These are phyloP conservation scores for Stictocephala bisonia DNA, from an alignment of 2,888 invertebrate species.

Conservation along the genomic window DNA sequence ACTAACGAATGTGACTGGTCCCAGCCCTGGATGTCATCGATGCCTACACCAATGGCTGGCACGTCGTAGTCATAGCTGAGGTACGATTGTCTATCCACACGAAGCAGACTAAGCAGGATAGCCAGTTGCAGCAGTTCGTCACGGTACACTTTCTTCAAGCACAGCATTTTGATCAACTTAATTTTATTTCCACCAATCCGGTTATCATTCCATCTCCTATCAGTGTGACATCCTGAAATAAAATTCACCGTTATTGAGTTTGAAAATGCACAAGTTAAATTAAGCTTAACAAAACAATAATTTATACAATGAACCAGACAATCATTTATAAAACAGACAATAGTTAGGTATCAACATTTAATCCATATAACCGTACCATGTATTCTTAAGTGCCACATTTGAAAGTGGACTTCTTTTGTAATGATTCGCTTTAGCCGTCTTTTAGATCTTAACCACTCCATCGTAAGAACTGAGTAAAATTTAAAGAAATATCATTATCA, in stretches of 20 bases:
- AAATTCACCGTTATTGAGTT: not conserved
- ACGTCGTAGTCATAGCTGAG: slow-evolving; percentile 65
- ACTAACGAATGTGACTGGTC: slow-evolving; percentile 72
- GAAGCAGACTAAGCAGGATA: slow-evolving; percentile 81
- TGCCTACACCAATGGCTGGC: slow-evolving; percentile 65
- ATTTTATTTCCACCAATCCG: slow-evolving; percentile 23
- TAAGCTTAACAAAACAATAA: too few species aligned
- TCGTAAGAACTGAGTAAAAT: too few species aligned
- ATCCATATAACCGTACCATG: slow-evolving; percentile 10
- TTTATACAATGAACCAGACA: not conserved
- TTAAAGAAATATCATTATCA: too few species aligned
- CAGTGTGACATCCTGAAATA: slow-evolving; percentile 25
- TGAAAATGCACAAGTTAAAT: too few species aligned
- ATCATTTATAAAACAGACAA: not conserved
- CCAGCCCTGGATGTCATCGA: slow-evolving; percentile 65
- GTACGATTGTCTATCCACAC: slow-evolving; percentile 80
- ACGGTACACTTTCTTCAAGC: slow-evolving; percentile 83
- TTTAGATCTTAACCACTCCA: slow-evolving; percentile 4
- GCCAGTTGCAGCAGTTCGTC: slow-evolving; percentile 86
- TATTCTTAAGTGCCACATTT: slow-evolving; percentile 13
- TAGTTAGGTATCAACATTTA: not conserved
- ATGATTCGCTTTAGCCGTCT: slow-evolving; percentile 11
- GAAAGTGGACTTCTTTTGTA: slow-evolving; percentile 22
- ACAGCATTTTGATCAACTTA: slow-evolving; percentile 72
- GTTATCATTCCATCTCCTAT: slow-evolving; percentile 25